These are phyloP conservation scores for Escarpia spicata DNA, from an alignment of 2,888 invertebrate genomes.

Conservation along the genomic window DNA sequence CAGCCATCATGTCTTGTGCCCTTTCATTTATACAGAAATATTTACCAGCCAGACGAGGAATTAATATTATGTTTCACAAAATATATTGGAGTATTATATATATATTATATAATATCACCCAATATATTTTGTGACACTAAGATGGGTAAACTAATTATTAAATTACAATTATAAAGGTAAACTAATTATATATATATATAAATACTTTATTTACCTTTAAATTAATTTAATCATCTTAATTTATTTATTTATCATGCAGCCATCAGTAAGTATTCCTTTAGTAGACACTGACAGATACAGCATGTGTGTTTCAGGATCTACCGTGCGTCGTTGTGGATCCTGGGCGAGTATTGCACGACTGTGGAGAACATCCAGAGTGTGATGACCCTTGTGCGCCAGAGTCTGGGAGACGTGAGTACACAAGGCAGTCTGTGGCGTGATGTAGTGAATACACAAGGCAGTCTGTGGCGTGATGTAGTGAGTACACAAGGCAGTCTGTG, in stretches of 20 bases:
- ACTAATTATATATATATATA: too few relatives aligned
- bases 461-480: too few relatives aligned
- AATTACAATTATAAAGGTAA: too few relatives aligned
- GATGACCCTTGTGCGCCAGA: constrained; percentile 78
- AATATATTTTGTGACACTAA: too few relatives aligned
- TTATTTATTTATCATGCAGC: neutral
- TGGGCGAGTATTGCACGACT: constrained; percentile 92
- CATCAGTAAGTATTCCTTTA: neutral
- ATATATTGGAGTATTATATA: neutral
- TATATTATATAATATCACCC: too few relatives aligned
- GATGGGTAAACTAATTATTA: too few relatives aligned
- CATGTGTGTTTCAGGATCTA: constrained; percentile 72
- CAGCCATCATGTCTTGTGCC: too few relatives aligned
- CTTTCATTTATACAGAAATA: neutral
- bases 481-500: too few relatives aligned
- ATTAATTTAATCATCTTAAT: neutral
- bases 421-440: neutral
- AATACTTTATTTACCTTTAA: too few relatives aligned
- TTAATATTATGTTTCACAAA: neutral
- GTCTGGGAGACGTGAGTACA: constrained; percentile 75
- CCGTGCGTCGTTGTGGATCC: constrained; percentile 94
- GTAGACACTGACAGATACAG: neutral
- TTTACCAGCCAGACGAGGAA: neutral
- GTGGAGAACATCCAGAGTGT: constrained; percentile 82
- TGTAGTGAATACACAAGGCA: neutral